Evolutionary conservation across 2,888 invertebrate species (phyloP), one percentile per base, ranked within the genome.

Genomic region (Orchesella flavescens): DNA sequence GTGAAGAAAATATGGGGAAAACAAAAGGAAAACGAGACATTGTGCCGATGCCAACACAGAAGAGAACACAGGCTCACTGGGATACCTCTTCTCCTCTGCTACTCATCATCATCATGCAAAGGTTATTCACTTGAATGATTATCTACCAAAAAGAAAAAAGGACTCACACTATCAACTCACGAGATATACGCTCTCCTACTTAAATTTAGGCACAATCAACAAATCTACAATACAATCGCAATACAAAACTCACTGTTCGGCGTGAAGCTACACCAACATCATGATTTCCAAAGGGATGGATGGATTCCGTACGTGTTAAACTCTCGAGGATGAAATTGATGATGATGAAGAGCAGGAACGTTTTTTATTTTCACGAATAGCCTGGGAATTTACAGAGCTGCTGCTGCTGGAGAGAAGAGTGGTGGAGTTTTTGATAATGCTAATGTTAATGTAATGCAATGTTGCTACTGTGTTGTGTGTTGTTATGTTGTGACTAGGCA

Each of bases 41-140:
- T 49, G 49, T 49, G 49, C 49, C 49, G 34, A 34, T 34, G n/a
- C n/a, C 12, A 44, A 44, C 44, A 44, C 7, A 44, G 44, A 12
- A 44, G 12, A 44, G 44, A n/a, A 49, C 12, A 49, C n/a, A n/a
- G n/a, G n/a, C n/a, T n/a, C n/a, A 17, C 17, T 17, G 19, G 19
- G 12, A 59, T 21, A 53, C 53, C 34, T 23, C n/a, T 23, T 55
- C 23, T 17, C 10, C 23, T 49, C 49, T 19, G 53, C 66, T 44
- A 19, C 34, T 34, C 34, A 34, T 34, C 34, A 7, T 34, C 34
- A 34, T 59, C 78, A 78, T 78, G 78, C 78, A 71, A 65, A 79
- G 79, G 79, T 79, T 79, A 72, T 79, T 79, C 72, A 79, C 79
- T 79, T 71, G 68, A 68, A 53, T 23, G 71, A 78, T 63, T 78